phyloP scores from a whole-genome alignment of 1,140 invertebrate species.

The Drosophila parvula region DNA sequence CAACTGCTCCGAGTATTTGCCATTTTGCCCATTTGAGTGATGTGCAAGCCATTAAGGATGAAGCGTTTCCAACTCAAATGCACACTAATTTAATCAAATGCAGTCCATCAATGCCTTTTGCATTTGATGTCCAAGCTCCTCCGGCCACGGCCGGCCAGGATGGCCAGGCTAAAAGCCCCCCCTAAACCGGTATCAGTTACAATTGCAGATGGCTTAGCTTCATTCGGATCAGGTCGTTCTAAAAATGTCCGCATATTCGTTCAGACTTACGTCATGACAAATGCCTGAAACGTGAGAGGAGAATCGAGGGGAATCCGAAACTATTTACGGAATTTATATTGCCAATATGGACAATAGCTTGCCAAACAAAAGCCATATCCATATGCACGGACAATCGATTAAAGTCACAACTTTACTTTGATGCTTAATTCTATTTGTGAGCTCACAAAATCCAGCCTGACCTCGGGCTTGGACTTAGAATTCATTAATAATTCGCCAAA shows the following conservation, averaged over 20 bases:
- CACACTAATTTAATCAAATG: constrained; percentile 73
- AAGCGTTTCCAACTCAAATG: constrained; percentile 52
- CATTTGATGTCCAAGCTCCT: constrained; percentile 20
- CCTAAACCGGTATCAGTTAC: constrained; percentile 16
- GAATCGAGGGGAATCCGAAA: neutral
- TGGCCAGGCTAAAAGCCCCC: constrained; percentile 44
- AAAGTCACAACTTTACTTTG: constrained; percentile 23
- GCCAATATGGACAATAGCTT: neutral
- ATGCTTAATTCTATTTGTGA: constrained; percentile 39
- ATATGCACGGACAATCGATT: constrained; percentile 18
- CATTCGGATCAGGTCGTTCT: too few relatives aligned
- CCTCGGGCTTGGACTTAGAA: neutral
- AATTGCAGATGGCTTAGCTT: constrained; percentile 3
- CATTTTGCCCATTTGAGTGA: constrained; percentile 23
- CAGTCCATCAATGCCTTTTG: constrained; percentile 60
- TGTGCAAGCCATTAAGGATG: constrained; percentile 36
- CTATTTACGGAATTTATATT: constrained; percentile 14
- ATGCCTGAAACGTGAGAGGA: constrained; percentile 11
- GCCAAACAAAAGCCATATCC: constrained; percentile 4
- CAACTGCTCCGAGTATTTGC: constrained; percentile 22
- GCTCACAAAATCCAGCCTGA: constrained; percentile 4
- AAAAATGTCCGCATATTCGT: constrained; percentile 50
- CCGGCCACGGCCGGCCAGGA: neutral
- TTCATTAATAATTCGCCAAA: constrained; percentile 42
- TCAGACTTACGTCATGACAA: constrained; percentile 34